Conservation (phyloP, 1,140 invertebrate species). For the Eufriesea mexicana region DNA sequence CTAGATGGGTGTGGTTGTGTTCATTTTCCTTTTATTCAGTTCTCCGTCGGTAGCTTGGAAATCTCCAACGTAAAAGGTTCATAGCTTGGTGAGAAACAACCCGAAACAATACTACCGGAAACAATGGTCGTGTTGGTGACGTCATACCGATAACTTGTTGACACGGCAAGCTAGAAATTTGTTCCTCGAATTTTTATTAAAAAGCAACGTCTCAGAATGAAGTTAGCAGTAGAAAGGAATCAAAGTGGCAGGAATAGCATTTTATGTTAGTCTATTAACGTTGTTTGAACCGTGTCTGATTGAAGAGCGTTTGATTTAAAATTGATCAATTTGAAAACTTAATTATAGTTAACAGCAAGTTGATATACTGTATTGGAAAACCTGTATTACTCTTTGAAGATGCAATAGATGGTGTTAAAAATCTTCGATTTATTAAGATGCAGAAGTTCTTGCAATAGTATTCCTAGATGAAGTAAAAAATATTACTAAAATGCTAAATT, state of each 20-base stretch:
- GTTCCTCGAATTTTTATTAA: neutral
- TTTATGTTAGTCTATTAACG: neutral
- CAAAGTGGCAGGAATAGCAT: neutral
- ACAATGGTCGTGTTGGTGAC: slow-evolving; percentile 47
- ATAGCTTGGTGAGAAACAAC: slow-evolving; percentile 59
- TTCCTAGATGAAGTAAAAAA: no score
- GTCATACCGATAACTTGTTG: slow-evolving; percentile 46
- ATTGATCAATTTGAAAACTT: no score
- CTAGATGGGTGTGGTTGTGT: slow-evolving; percentile 59
- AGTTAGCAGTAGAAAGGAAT: neutral
- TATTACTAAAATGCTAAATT: no score
- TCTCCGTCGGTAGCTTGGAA: slow-evolving; percentile 37
- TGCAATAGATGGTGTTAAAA: no score
- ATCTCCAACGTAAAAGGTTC: slow-evolving; percentile 62
- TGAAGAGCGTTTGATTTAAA: no score
- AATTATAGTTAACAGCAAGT: no score
- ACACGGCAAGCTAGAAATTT: slow-evolving; percentile 19
- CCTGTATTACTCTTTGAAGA: no score
- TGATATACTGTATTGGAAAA: no score
- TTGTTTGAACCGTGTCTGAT: no score
- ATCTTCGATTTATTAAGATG: no score
- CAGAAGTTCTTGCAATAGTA: no score
- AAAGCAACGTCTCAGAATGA: neutral
- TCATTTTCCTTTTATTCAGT: slow-evolving; percentile 70
- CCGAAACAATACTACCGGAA: slow-evolving; percentile 60